phyloP scores from a whole-genome alignment of 2,888 invertebrate species.

The Aleiodes leptofemur region DNA sequence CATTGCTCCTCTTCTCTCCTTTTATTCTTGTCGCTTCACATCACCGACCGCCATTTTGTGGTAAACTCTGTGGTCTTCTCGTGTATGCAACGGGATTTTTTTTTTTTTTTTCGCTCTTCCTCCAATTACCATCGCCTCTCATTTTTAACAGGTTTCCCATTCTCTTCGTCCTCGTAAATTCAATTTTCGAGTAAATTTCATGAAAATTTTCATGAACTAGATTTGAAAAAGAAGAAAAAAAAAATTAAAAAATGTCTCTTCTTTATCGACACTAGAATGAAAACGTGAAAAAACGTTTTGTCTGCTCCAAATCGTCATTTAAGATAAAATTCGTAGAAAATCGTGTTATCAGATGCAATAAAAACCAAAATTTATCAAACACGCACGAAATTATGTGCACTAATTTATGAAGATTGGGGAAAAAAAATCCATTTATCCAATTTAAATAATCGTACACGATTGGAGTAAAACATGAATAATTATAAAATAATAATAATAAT shows the following conservation, averaged over 20 bases:
- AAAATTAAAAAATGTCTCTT: background rate
- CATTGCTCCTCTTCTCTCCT: too few species aligned
- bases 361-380: background rate
- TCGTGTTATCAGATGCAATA: background rate
- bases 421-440: slow-evolving; percentile 4
- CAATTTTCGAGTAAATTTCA: background rate
- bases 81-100: slow-evolving; percentile 6
- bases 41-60: slow-evolving; percentile 45
- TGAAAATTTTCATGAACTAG: background rate
- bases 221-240: background rate
- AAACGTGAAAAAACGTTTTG: background rate
- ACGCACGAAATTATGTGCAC: slow-evolving; percentile 20
- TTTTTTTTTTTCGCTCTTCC: slow-evolving; percentile 23
- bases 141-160: slow-evolving; percentile 1
- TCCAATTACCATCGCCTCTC: slow-evolving; percentile 32
- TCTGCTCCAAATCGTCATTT: background rate
- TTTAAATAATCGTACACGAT: slow-evolving; percentile 13
- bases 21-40: slow-evolving; percentile 20
- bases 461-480: background rate
- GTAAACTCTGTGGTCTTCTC: slow-evolving; percentile 28
- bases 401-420: background rate
- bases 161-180: background rate
- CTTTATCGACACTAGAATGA: slow-evolving; percentile 4
- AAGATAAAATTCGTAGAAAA: background rate
- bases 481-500: background rate